phyloP scores from a whole-genome alignment of 1,140 invertebrate species.

The Pollicipes pollicipes region DNA sequence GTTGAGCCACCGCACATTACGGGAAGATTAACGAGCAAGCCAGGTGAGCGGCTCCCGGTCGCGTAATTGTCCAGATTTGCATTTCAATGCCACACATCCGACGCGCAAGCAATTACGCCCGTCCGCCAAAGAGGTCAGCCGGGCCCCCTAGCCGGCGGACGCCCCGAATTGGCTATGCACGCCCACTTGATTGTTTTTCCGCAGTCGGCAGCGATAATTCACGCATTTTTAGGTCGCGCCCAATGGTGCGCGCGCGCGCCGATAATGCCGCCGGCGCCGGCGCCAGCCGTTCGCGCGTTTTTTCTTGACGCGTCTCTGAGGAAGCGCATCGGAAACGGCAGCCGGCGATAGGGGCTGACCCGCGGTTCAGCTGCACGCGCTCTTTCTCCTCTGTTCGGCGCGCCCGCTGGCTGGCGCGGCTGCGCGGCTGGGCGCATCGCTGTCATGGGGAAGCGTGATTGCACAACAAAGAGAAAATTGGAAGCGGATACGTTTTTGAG shows the following conservation, averaged over 20 bases:
- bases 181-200: background rate
- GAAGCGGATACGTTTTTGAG: too few relatives aligned
- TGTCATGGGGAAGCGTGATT: too few relatives aligned
- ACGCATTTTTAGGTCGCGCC: background rate
- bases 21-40: background rate
- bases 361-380: too few relatives aligned
- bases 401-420: too few relatives aligned
- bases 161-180: background rate
- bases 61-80: background rate
- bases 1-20: too few relatives aligned
- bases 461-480: too few relatives aligned
- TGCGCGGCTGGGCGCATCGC: too few relatives aligned
- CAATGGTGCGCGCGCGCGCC: background rate
- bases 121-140: too few relatives aligned
- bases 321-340: background rate
- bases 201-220: background rate
- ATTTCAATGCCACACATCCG: background rate
- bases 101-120: too few relatives aligned
- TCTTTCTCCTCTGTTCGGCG: too few relatives aligned
- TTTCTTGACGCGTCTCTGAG: background rate
- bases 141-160: background rate
- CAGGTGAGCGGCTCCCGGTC: background rate
- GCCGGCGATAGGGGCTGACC: background rate
- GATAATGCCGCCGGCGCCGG: background rate
- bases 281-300: background rate